Evolutionary conservation across 92 coral and sea anemone species (phyloP), one percentile per base, ranked within the genome.

Genomic region (Montipora capitata): DNA sequence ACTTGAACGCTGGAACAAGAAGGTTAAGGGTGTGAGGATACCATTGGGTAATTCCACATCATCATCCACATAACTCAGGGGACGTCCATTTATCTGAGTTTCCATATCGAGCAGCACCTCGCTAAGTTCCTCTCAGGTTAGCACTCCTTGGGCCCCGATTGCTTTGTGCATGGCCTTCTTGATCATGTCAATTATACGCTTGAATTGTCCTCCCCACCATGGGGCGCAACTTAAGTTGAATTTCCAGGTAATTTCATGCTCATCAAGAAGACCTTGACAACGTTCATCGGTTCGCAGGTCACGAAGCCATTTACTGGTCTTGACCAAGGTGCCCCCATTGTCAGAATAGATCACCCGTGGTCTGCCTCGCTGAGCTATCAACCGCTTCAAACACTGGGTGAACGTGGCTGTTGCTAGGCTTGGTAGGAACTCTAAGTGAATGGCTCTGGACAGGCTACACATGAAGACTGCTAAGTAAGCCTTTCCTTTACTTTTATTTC

Each of bases 281-380:
- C 68, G 45, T n/a, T 70, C 87, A 71, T 82, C 78, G 5, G 14
- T 42, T 12, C 58, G 59, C 15, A 43, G 10, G 10, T 44, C 4
- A 2, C 58, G 77, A 1, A 72, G 69, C 82, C 57, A 77, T 40
- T 58, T 77, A 3, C n/a, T 39, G 3, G 71, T 56, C 40, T 77
- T 40, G 9, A 74, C 9, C 52, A 85, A 85, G 71, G 89, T 85
- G 14, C 82, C 76, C 2, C 89, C 82, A 51, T 80, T 80, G 20
- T 85, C 89, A 52, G 89, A 59, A 51, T 85, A 85, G 43, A 76
- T 72, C 7, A n/a, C n/a, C n/a, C 89, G 76, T 35, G 76, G 89
- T 3, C 49, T 44, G 3, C 6, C 49, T 3, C 49, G 4, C 4
- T 3, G 3, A 44, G 49, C 49, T 3, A 44, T 44, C 3, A 44